phyloP scores from a whole-genome alignment of 2,888 invertebrate genomes.

The Tenthredo scrophulariae region DNA sequence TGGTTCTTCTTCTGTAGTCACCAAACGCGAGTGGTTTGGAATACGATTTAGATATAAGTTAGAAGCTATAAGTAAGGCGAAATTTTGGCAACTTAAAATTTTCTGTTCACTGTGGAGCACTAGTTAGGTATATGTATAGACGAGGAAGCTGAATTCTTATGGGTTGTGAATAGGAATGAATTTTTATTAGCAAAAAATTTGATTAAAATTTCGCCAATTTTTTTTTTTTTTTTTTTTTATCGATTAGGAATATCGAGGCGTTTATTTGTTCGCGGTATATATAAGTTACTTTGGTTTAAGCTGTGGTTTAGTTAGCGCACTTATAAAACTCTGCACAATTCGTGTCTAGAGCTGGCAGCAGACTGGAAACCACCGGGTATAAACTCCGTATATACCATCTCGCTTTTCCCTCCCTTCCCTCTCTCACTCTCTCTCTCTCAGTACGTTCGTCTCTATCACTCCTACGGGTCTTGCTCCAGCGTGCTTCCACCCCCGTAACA shows the following conservation, averaged over 20 bases:
- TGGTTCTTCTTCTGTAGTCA: background rate
- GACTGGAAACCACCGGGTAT: conserved; percentile 73
- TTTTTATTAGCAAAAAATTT: background rate
- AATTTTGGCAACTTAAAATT: background rate
- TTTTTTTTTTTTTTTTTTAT: background rate
- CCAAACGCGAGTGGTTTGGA: background rate
- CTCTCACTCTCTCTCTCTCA: conserved; percentile 57
- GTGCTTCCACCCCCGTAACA: conserved; percentile 58
- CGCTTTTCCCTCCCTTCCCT: conserved; percentile 63
- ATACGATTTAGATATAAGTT: background rate
- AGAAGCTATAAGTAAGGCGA: background rate
- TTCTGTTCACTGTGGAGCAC: background rate
- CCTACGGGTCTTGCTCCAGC: conserved; percentile 49
- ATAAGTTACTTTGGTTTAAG: conserved; percentile 50
- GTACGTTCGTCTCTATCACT: conserved; percentile 54
- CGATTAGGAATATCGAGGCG: background rate
- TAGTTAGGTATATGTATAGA: background rate
- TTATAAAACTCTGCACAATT: conserved; percentile 56
- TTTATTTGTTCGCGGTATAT: background rate
- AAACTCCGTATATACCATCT: conserved; percentile 66
- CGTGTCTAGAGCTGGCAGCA: conserved; percentile 73
- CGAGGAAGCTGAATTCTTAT: background rate
- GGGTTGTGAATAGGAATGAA: background rate
- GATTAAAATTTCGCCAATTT: background rate
- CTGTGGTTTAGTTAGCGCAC: conserved; percentile 44